Percentiles rank a stretch among this genome's conserved stretches.
These are phyloP conservation scores for Mergus octosetaceus DNA, from an alignment of 2,797 vertebrate genomes.

Conservation along the genomic window DNA sequence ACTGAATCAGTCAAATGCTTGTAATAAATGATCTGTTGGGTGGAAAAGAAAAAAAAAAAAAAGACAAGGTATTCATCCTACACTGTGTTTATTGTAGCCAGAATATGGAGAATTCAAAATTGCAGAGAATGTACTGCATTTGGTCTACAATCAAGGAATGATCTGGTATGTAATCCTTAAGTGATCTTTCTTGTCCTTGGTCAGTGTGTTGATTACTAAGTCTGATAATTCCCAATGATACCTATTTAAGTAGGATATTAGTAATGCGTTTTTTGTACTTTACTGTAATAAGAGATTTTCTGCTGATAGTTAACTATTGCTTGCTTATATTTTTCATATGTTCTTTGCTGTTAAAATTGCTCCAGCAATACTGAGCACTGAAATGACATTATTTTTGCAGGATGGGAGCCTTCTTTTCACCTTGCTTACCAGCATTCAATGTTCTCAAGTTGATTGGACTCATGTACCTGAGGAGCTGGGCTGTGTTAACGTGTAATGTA, in stretches of 20 bases:
- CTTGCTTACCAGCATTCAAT: constrained; percentile 95
- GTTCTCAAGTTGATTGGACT: constrained; percentile 94
- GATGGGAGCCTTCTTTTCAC: constrained; percentile 99
- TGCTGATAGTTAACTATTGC: not conserved
- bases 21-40: too few species aligned
- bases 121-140: constrained; percentile 95
- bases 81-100: constrained; percentile 79
- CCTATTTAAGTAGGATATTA: not conserved
- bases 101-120: constrained; percentile 99
- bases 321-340: not conserved
- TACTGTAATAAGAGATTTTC: not conserved
- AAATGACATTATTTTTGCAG: constrained; percentile 67
- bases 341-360: not conserved
- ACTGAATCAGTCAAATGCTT: not conserved
- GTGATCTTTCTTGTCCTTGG: not conserved
- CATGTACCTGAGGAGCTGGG: constrained; percentile 99
- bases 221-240: not conserved
- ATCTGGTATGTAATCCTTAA: constrained; percentile 86
- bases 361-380: not conserved
- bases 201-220: not conserved
- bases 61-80: not conserved
- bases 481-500: constrained; percentile 96
- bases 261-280: not conserved
- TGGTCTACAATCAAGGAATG: constrained; percentile 99
- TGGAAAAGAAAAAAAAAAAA: not conserved